Evolutionary conservation across 2,888 invertebrate species (phyloP), one percentile per base, ranked within the genome.

Genomic region (Oxyteleia sp.): DNA sequence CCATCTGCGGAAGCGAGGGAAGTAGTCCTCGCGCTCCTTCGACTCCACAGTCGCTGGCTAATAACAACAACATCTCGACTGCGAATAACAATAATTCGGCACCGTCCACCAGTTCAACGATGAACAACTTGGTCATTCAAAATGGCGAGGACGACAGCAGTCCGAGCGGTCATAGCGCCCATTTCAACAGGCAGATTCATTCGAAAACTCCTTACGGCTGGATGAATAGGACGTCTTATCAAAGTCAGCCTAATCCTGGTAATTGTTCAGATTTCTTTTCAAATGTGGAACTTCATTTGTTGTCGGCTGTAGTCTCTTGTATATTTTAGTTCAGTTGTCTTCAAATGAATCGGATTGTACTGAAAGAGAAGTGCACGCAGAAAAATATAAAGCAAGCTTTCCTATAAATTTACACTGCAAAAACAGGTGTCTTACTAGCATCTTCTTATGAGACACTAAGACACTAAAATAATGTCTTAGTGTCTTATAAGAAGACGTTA

Each of bases 151-250:
- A 51, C 8, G 72, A 66, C 2, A 95, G 95, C 88, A 95, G 95
- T 0, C 41, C 47, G 4, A 47, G 59, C 26, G 15, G n/a, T n/a
- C 45, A 29, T 4, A 35, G 11, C 15, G 13, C 63, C 1, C 10
- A 87, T 89, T 43, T 92, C 92, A 66, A 93, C 92, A 95, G 96
- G 89, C 96, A 97, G 49, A 95, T 96, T 41, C 96, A 96, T 26
- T 95, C 96, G 16, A 95, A 97, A 47, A 97, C 97, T 86, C 97
- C 97, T 0, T 98, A 96, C 93, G 98, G 97, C 89, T 98, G 98
- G 98, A 98, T 98, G 96, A 98, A 97, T 93, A 98, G 97, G 93
- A 96, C 97, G 0, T 96, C 97, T 63, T 98, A 97, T 93, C 97
- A 97, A 90, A 96, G 95, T 85, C 97, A 97, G 91, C 97, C 97